Evolutionary conservation across 2,797 vertebrate genomes (phyloP), one percentile per base, ranked within the genome.

Genomic region (Urosaurus nigricauda): DNA sequence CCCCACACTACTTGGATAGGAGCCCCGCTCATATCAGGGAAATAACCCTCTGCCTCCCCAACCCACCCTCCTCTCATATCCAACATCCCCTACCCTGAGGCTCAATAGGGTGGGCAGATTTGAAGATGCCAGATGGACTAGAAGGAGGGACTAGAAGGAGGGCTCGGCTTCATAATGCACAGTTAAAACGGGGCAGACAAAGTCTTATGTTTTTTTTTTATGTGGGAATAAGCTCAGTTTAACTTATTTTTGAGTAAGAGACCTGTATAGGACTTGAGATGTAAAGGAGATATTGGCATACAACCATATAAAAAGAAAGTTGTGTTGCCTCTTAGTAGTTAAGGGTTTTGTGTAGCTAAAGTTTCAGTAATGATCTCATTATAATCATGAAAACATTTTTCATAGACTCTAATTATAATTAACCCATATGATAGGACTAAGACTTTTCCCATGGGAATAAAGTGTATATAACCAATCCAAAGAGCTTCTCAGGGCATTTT

Each of bases 381-480:
- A 26, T 77, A 77, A 11, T 77, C 11, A 77, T 65, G 65, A 2
- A 53, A 84, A 77, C 2, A 84, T 73, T 47, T 53, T 75, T 51
- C 26, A 79, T 86, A 51, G 7, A 51, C 47, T 51, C 70, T 74
- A 3, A 58, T 60, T 56, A 56, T 53, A 63, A 37, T 75, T n/a
- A 63, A 63, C 29, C 70, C 14, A 29, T 70, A 40, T 56, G 21
- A 29, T 53, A 8, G 32, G 65, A 5, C n/a, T 53, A 70, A 73
- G 11, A 24, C n/a, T 56, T 85, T 1, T 5, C 47, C 77, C 19
- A 16, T 5, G 19, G 6, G 77, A 51, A 53, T 79, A 21, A 40
- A 73, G 51, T 16, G 74, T n/a, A 47, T 74, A 81, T 87, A 53
- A 74, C 51, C 26, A 78, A n/a, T 83, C 56, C 71, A 77, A 14